phyloP scores from a whole-genome alignment of 2,113 vertebrate species.

The Atherinomorus stipes region DNA sequence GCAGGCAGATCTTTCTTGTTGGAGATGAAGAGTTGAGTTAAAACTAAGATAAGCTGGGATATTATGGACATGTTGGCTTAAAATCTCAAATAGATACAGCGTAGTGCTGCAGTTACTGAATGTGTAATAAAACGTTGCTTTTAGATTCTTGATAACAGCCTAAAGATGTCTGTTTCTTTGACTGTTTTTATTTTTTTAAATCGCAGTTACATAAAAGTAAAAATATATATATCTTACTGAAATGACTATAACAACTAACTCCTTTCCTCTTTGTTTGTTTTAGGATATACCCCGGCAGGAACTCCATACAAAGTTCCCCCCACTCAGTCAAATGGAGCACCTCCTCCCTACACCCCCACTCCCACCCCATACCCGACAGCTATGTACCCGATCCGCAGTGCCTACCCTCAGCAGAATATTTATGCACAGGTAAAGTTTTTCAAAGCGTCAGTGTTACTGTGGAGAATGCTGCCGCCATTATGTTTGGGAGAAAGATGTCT shows the following conservation, averaged over 20 bases:
- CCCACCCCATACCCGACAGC: conserved; percentile 96
- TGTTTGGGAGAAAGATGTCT: neutral
- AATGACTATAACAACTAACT: neutral
- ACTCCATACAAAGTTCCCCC: conserved; percentile 99
- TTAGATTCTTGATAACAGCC: no score
- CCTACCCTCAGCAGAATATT: conserved; percentile 97
- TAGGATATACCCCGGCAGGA: conserved; percentile 95
- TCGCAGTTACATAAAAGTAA: no score
- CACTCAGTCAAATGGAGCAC: conserved; percentile 94
- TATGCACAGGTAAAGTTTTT: conserved; percentile 91
- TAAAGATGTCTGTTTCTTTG: neutral
- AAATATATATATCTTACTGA: neutral
- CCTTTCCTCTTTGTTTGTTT: neutral
- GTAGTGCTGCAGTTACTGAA: no score
- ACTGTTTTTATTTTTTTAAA: neutral
- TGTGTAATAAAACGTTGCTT: no score
- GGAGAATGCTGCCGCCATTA: neutral
- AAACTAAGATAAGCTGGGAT: no score
- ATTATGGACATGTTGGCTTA: neutral
- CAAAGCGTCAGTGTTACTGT: neutral
- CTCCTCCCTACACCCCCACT: conserved; percentile 96
- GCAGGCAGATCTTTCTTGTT: neutral
- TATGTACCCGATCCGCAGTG: conserved; percentile 99
- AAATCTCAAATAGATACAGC: neutral
- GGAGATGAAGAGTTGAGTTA: no score